phyloP scores from a whole-genome alignment of 2,113 vertebrate genomes.

The Epinephelus lanceolatus region DNA sequence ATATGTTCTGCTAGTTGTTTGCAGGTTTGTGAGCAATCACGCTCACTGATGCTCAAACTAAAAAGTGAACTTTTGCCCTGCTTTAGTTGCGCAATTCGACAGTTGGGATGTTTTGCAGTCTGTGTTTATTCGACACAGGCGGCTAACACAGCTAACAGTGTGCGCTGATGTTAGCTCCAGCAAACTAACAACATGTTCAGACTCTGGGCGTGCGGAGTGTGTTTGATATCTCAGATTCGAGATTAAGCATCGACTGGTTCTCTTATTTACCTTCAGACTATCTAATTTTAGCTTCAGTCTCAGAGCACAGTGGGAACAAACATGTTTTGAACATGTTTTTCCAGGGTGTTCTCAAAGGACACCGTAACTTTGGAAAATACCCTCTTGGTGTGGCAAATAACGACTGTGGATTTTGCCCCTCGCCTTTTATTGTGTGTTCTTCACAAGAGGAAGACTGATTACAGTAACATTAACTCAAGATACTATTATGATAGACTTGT shows the following conservation, averaged over 20 bases:
- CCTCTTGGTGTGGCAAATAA: neutral
- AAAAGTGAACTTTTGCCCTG: neutral
- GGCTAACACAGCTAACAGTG: neutral
- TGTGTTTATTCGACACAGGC: neutral
- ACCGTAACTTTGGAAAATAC: neutral
- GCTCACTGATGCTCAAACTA: neutral
- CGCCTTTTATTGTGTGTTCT: neutral
- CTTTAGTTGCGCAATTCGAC: neutral
- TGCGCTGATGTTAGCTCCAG: neutral
- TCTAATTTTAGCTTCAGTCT: neutral
- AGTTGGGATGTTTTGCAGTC: neutral
- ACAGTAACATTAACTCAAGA: neutral
- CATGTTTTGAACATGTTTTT: neutral
- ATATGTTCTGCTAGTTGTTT: neutral
- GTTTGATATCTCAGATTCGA: neutral
- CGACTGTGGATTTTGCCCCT: neutral
- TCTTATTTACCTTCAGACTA: neutral
- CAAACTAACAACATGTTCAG: no score
- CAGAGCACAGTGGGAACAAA: neutral
- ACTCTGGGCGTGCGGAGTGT: neutral
- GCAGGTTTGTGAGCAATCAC: neutral
- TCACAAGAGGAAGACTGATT: neutral
- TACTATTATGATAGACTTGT: neutral
- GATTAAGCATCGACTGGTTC: neutral
- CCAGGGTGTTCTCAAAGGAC: neutral